Conservation (phyloP, 2,888 invertebrate genomes). For the Entomobrya multifasciata region DNA sequence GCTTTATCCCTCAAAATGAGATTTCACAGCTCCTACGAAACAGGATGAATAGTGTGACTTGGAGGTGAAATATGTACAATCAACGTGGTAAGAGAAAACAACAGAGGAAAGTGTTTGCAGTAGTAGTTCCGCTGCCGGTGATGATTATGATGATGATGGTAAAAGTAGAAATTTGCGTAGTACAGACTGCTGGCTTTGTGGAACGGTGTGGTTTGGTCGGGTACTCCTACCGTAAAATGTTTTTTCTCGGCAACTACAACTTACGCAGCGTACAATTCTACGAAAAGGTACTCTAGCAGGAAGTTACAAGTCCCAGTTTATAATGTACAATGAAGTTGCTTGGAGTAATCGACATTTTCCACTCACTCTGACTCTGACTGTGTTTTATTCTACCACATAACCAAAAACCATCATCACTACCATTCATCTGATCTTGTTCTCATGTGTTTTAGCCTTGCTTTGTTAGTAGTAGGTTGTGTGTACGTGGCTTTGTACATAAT, state of each 20-base stretch:
- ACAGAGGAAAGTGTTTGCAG: slow-evolving; percentile 18
- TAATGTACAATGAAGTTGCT: no score
- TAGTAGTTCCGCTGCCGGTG: neutral
- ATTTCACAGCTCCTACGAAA: no score
- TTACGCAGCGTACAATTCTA: slow-evolving; percentile 1
- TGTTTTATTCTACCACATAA: neutral
- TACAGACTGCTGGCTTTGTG: neutral
- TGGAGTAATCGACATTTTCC: neutral
- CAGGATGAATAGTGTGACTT: slow-evolving; percentile 20
- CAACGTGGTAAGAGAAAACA: neutral
- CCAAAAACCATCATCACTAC: slow-evolving; percentile 1
- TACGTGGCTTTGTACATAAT: neutral
- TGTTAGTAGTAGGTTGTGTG: neutral
- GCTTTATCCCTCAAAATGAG: slow-evolving; percentile 25
- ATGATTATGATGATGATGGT: neutral
- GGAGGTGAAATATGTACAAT: neutral
- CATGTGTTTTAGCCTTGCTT: neutral
- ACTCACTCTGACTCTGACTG: neutral
- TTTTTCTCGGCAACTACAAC: slow-evolving; percentile 1
- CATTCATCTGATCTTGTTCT: neutral
- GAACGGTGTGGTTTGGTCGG: neutral
- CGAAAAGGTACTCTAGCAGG: neutral
- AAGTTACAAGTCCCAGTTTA: no score
- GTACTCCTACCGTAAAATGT: slow-evolving; percentile 13
- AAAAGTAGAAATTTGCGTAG: neutral